phyloP scores from a whole-genome alignment of 2,888 invertebrate genomes.

The Anoplius nigerrimus region DNA sequence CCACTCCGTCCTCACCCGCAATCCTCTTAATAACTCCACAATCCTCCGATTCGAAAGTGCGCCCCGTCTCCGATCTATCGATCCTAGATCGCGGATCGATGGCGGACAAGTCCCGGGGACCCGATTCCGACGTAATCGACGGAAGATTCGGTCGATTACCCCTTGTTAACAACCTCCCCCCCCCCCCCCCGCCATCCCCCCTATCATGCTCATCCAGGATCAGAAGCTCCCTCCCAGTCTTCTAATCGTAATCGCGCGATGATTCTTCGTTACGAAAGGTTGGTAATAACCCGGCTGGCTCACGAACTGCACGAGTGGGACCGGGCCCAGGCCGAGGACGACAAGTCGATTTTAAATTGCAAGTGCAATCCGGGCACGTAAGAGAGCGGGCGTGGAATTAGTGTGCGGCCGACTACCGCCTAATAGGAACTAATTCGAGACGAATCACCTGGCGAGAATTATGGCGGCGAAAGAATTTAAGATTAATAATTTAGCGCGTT shows the following conservation, averaged over 20 bases:
- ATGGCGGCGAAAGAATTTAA: conserved; percentile 56
- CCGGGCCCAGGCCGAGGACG: conserved; percentile 15
- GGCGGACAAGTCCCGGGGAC: too few relatives aligned
- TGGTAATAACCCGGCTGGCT: conserved; percentile 48
- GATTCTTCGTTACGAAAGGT: conserved; percentile 50
- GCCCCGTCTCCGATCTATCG: too few relatives aligned
- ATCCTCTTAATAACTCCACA: too few relatives aligned
- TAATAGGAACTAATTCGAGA: conserved; percentile 59
- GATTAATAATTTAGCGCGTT: conserved; percentile 58
- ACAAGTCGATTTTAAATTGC: conserved; percentile 52
- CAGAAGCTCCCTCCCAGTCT: conserved; percentile 11
- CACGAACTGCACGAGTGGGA: conserved; percentile 33
- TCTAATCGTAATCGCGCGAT: conserved; percentile 47
- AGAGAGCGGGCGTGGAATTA: conserved; percentile 36
- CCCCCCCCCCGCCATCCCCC: background rate
- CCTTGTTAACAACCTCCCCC: conserved; percentile 36
- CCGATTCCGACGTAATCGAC: conserved; percentile 26
- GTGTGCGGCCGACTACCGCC: conserved; percentile 34
- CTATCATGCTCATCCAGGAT: background rate
- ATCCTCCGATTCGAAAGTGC: too few relatives aligned
- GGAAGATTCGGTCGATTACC: conserved; percentile 48
- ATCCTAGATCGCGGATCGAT: too few relatives aligned
- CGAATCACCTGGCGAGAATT: conserved; percentile 53
- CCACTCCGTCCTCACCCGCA: too few relatives aligned
- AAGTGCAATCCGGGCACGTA: conserved; percentile 45